These are phyloP conservation scores for Rhimphoctona megacephalus DNA, from an alignment of 2,888 invertebrate genomes.

Conservation along the genomic window DNA sequence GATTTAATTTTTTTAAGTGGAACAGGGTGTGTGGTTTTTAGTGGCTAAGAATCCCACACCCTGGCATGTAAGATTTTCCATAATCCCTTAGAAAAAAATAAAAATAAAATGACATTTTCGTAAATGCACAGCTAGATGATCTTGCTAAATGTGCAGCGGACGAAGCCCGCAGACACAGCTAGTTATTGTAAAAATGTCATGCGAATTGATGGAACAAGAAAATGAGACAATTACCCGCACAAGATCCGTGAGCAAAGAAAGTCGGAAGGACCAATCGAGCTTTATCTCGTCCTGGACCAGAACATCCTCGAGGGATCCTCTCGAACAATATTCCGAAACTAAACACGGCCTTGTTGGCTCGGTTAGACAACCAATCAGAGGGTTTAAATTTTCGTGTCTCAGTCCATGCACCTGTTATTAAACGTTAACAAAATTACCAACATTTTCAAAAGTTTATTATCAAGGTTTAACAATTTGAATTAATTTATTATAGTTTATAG, in stretches of 20 bases:
- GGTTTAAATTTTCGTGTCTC: slow-evolving; percentile 96
- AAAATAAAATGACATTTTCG: no score
- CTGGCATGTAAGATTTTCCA: no score
- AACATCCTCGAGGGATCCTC: slow-evolving; percentile 95
- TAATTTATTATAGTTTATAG: no score
- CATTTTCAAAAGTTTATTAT: neutral
- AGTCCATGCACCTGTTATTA: slow-evolving; percentile 90
- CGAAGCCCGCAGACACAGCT: no score
- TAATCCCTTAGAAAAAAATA: no score
- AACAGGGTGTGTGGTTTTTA: no score
- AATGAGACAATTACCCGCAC: slow-evolving; percentile 88
- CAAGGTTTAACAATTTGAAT: no score
- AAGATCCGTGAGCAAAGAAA: slow-evolving; percentile 96
- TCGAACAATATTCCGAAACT: slow-evolving; percentile 94
- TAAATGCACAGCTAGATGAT: no score
- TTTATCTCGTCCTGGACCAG: slow-evolving; percentile 95
- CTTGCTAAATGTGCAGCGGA: no score
- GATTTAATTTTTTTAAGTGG: no score
- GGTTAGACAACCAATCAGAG: slow-evolving; percentile 93
- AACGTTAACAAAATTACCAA: neutral
- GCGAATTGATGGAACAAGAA: neutral
- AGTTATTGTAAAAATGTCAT: neutral
- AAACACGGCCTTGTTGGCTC: slow-evolving; percentile 92
- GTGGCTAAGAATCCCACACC: no score
- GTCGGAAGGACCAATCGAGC: slow-evolving; percentile 97